Evolutionary conservation across 2,797 vertebrate species (phyloP), one percentile per base, ranked within the genome.

Genomic region (Garrulus glandarius): DNA sequence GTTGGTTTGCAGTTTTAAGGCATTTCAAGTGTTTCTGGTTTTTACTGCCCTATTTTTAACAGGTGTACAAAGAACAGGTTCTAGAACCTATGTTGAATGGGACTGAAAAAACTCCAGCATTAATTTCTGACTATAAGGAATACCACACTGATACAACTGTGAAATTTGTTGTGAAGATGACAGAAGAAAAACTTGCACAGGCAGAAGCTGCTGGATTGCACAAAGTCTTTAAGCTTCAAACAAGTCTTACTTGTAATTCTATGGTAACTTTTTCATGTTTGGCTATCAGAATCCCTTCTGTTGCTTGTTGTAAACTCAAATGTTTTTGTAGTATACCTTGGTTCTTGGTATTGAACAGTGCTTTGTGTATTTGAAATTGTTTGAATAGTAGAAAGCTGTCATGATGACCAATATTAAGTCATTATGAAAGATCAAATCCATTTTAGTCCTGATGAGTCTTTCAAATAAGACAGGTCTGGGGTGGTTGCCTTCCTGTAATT

Each of bases 211-310:
- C 98, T 22, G 99, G 99, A 32, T 98, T 99, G 61, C 99, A 99
- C 97, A 99, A 99, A 98, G 99, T 99, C 93, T 99, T 99, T 97
- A 99, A 99, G 92, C 98, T 99, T 94, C 99, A 99, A 96, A 99
- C 99, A 91, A 99, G 98, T 92, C 99, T 99, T 93, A 99, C 99
- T 96, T 99, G 99, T 97, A 99, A 99, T 98, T 99, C 99, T 67
- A 99, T 99, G 99, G 99, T 99, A 98, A 98, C 91, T 95, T 97
- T 87, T 95, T 95, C 85, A 89, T 64, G 87, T 96, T 97, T 97
- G 93, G 77, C 87, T 97, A 91, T 91, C 84, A 93, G 72, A 97
- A 95, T 91, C 59, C 50, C 71, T 72, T 52, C 16, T 13, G 72
- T 71, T 93, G 30, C 43, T 84, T 87, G 32, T 50, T 81, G 53